Percentiles rank a stretch among this genome's conserved stretches.
Conservation (phyloP, 1,140 invertebrate species). For the Aphaenogaster ashmeadi region DNA sequence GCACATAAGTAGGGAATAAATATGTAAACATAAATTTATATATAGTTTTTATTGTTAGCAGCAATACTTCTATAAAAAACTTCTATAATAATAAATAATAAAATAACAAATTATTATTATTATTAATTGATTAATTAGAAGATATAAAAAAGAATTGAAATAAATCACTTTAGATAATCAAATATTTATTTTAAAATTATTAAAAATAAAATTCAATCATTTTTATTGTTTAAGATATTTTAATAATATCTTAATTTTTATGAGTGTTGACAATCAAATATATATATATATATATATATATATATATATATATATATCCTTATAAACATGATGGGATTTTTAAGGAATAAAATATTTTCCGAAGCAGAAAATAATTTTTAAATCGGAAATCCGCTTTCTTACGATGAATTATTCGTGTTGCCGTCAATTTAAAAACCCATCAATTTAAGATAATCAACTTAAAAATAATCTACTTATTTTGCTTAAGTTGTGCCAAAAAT, state of each 20-base stretch:
- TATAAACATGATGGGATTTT: not conserved
- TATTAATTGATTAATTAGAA: too few relatives aligned
- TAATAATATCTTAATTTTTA: not conserved
- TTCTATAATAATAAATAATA: not conserved
- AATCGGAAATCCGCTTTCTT: not conserved
- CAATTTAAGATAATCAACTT: conserved; percentile 6
- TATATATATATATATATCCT: too few relatives aligned
- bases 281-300: too few relatives aligned
- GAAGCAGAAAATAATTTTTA: not conserved
- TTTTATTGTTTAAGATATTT: conserved; percentile 4
- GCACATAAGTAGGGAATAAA: not conserved
- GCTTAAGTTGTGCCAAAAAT: not conserved
- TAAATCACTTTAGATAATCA: not conserved
- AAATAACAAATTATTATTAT: not conserved
- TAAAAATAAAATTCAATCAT: not conserved
- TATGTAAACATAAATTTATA: not conserved
- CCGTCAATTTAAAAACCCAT: not conserved
- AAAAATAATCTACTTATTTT: not conserved
- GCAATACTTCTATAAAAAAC: not conserved
- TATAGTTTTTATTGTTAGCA: not conserved
- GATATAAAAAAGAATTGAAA: too few relatives aligned
- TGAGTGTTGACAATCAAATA: not conserved
- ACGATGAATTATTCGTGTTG: not conserved
- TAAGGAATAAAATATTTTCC: not conserved
- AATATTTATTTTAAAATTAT: not conserved